Base-by-base conservation (phyloP, 2,797 vertebrate genomes). In the Nyctalus aviator region DNA sequence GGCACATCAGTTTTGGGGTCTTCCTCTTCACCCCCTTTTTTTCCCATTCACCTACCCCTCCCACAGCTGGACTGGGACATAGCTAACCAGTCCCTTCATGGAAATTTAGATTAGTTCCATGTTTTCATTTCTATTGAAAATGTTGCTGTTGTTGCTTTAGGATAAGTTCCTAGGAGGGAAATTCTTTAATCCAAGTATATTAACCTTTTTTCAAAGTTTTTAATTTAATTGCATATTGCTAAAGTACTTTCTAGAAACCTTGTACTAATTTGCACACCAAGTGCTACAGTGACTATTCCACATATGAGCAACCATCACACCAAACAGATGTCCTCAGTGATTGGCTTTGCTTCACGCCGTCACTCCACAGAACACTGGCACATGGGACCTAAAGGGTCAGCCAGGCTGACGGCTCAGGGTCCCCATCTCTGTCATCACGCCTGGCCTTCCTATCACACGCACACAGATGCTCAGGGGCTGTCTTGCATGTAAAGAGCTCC, bases 371-470 rank as follows among this genome's bases (percentile, higher is more conserved):
- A 12, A 62, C 5, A 0, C 44, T 2, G 4, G 59, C 25, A 37
- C 21, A 8, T 0, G 32, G 37, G 62, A 53, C 44, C 7, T 7
- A 1, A 11, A 44, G 27, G 53, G 27, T 89, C 32, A 76, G 10
- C 20, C 0, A 10, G 23, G 3, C 62, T 41, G 25, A 32, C 1
- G 2, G 53, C 68, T 30, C 46, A 12, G 3, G 5, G 37, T 62
- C 11, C 11, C 44, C 66, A 32, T 0, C 41, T 66, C 30, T 15
- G 37, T 68, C 82, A 18, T 23, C 8, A 55, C n/a, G 8, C 4
- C 66, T 62, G n/a, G 15, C 1, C 0, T 10, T 48, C 5, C 77
- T 2, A 0, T 11, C 44, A 25, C 14, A 23, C 27, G n/a, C 23
- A 11, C 41, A 37, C 0, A 6, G 72, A 27, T 9, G 66, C 66